Conservation (phyloP, 2,888 invertebrate genomes). For the Cremastinae sp. region DNA sequence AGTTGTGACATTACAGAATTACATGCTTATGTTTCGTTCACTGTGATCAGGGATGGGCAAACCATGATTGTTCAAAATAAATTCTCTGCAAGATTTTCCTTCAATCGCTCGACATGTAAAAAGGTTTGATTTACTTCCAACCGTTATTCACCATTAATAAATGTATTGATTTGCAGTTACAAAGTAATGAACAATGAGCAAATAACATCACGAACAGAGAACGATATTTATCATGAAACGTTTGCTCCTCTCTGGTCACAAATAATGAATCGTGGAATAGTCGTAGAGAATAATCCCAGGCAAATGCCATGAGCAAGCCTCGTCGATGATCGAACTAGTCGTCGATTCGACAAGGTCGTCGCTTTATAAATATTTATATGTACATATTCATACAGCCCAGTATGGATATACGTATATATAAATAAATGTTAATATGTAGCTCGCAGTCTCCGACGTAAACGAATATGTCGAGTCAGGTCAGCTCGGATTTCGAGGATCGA, state of each 20-base stretch:
- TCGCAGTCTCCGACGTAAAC: constrained; percentile 23
- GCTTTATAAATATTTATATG: constrained; percentile 26
- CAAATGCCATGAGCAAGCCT: not conserved
- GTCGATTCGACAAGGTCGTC: constrained; percentile 2
- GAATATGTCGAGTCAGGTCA: constrained; percentile 15
- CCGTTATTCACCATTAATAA: no score
- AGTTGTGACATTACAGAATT: constrained; percentile 36
- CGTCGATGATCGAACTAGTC: not conserved
- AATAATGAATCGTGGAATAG: constrained; percentile 31
- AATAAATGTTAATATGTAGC: constrained; percentile 37
- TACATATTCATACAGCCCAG: constrained; percentile 13
- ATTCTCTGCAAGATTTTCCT: constrained; percentile 5
- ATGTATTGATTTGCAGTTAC: no score
- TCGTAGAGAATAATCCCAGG: constrained; percentile 38
- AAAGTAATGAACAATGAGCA: no score
- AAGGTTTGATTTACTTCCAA: no score
- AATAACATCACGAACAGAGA: not conserved
- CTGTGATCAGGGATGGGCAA: constrained; percentile 3
- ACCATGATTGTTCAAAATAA: not conserved
- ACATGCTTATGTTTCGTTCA: constrained; percentile 42
- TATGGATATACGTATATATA: constrained; percentile 29
- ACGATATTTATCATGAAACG: not conserved
- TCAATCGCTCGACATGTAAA: no score
- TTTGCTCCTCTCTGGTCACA: not conserved
- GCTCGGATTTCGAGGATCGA: constrained; percentile 40